phyloP scores from a whole-genome alignment of 2,888 invertebrate genomes.

The Callimorpha dominula region DNA sequence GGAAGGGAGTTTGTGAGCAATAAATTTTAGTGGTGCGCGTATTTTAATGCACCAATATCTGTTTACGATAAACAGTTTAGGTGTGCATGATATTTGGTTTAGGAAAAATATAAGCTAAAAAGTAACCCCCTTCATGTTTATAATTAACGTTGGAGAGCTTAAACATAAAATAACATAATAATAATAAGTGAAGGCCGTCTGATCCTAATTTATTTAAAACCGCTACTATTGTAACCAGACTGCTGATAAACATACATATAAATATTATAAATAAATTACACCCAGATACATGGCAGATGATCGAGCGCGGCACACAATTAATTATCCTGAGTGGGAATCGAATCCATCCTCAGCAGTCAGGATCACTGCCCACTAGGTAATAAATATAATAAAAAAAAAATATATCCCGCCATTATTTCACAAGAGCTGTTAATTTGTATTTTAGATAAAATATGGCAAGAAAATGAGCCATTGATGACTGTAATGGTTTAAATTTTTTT shows the following conservation, averaged over 20 bases:
- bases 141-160: not conserved
- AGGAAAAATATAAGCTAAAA: not conserved
- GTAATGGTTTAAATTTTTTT: conserved; percentile 10
- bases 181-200: too few species aligned
- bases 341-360: too few species aligned
- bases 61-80: not conserved
- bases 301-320: too few species aligned
- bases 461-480: conserved; percentile 10
- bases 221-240: too few species aligned
- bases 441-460: conserved; percentile 3
- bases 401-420: not conserved
- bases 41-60: not conserved
- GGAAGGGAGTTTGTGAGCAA: not conserved
- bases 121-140: not conserved
- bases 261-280: too few species aligned
- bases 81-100: not conserved
- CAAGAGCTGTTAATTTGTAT: conserved; percentile 4
- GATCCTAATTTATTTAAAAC: too few species aligned
- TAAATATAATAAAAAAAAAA: not conserved
- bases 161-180: too few species aligned
- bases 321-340: too few species aligned
- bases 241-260: too few species aligned
- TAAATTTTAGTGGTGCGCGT: not conserved
- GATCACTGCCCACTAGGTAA: too few species aligned
- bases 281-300: too few species aligned